Conservation (phyloP, 2,888 invertebrate species). For the Dastarcus helophoroides region DNA sequence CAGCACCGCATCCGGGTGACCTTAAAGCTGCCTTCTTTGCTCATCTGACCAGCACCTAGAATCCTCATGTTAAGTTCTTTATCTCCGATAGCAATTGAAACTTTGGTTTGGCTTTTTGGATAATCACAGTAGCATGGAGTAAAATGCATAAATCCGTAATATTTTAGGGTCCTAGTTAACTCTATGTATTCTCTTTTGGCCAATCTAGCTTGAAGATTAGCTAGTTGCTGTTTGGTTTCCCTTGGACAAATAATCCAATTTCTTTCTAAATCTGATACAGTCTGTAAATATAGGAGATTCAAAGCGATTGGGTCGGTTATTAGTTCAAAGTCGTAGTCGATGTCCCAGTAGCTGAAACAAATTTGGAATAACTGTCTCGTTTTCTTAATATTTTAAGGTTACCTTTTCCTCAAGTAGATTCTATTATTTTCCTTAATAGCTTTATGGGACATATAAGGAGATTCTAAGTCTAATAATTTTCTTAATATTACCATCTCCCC, state of each 20-base stretch:
- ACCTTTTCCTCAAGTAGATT: constrained; percentile 82
- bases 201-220: constrained; percentile 59
- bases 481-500: constrained; percentile 65
- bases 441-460: constrained; percentile 86
- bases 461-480: constrained; percentile 92
- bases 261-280: constrained; percentile 73
- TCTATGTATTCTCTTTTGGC: constrained; percentile 85
- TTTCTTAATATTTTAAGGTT: constrained; percentile 14
- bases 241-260: constrained; percentile 72
- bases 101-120: constrained; percentile 54
- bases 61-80: constrained; percentile 69
- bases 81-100: constrained; percentile 72
- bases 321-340: constrained; percentile 68
- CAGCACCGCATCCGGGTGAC: constrained; percentile 96
- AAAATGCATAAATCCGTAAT: constrained; percentile 83
- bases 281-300: constrained; percentile 80
- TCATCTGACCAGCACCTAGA: constrained; percentile 44
- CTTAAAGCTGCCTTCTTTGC: constrained; percentile 79
- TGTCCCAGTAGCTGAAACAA: constrained; percentile 73
- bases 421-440: constrained; percentile 60
- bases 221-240: constrained; percentile 53
- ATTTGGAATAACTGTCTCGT: not conserved
- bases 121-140: constrained; percentile 65
- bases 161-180: constrained; percentile 68
- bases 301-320: constrained; percentile 71